Evolutionary conservation across 2,888 invertebrate species (phyloP), one percentile per base, ranked within the genome.

Genomic region (Clepsis dumicolana): DNA sequence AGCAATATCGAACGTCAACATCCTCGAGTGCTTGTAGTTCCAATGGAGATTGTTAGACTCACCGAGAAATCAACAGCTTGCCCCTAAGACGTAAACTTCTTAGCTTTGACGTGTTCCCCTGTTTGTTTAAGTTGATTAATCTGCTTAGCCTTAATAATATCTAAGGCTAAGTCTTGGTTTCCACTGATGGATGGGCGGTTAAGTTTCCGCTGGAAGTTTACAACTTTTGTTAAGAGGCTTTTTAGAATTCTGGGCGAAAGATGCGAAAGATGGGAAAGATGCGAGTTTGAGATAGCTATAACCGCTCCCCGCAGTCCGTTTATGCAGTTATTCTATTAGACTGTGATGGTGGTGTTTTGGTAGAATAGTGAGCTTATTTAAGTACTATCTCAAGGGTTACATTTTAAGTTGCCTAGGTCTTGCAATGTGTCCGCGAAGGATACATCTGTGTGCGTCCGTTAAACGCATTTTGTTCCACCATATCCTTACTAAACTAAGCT

Each of bases 51-150:
- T 56, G 38, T 62, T 48, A 38, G 48, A 56, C 61, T 48, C 59
- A 59, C 64, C 24, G 41, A 25, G 63, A 52, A 71, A 64, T 71
- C 75, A 73, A 75, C 74, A 75, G 73, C 74, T 75, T 38, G 67
- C 48, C 53, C 24, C 60, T 70, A 65, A 65, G 57, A 66, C 61
- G 44, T n/a, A 27, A 59, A 69, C 60, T 65, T 64, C 48, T 61
- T 67, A 25, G 44, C 35, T 44, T 67, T 63, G 41, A 64, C 52
- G 59, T 29, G 35, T 14, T 29, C 48, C 27, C 29, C 10, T 68
- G 60, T 65, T 70, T 60, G 68, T 67, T 53, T 41, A 60, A 54
- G 62, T 70, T 71, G 61, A 64, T 71, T 44, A 61, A 53, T 61
- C 50, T 52, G 41, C 32, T 62, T 61, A 59, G 18, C 27, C 38